Percentiles rank a stretch among this genome's conserved stretches.
phyloP scores from a whole-genome alignment of 1,140 invertebrate species.

The Chlorops oryzae region DNA sequence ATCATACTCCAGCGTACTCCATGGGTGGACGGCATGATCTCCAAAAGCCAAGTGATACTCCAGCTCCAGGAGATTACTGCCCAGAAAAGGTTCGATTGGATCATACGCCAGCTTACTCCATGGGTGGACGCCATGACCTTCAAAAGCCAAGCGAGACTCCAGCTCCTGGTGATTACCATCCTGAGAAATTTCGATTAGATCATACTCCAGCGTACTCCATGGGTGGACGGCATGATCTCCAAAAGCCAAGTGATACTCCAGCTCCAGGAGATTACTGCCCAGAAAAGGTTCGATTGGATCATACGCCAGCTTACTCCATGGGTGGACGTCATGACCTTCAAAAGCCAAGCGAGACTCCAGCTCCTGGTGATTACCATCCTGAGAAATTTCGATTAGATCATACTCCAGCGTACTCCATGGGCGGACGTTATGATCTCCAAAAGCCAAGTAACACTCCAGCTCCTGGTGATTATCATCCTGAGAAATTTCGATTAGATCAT shows the following conservation, averaged over 20 bases:
- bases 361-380: slow-evolving; percentile 69
- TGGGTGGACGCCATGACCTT: slow-evolving; percentile 48
- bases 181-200: slow-evolving; percentile 54
- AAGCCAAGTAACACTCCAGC: slow-evolving; percentile 46
- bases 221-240: slow-evolving; percentile 51
- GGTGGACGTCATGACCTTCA: slow-evolving; percentile 53
- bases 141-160: slow-evolving; percentile 44
- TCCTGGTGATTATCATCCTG: slow-evolving; percentile 56
- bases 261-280: slow-evolving; percentile 54
- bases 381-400: slow-evolving; percentile 60
- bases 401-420: slow-evolving; percentile 53
- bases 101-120: slow-evolving; percentile 50
- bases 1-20: slow-evolving; percentile 51
- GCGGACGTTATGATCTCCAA: slow-evolving; percentile 48
- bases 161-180: slow-evolving; percentile 52
- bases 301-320: slow-evolving; percentile 57
- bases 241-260: slow-evolving; percentile 45
- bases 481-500: slow-evolving; percentile 52
- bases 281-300: slow-evolving; percentile 57
- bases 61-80: slow-evolving; percentile 53
- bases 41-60: slow-evolving; percentile 26
- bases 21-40: slow-evolving; percentile 50
- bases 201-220: slow-evolving; percentile 48
- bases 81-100: slow-evolving; percentile 50
- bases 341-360: slow-evolving; percentile 55